These are phyloP conservation scores for Hyposoter dolosus DNA, from an alignment of 2,888 invertebrate genomes.

Conservation along the genomic window DNA sequence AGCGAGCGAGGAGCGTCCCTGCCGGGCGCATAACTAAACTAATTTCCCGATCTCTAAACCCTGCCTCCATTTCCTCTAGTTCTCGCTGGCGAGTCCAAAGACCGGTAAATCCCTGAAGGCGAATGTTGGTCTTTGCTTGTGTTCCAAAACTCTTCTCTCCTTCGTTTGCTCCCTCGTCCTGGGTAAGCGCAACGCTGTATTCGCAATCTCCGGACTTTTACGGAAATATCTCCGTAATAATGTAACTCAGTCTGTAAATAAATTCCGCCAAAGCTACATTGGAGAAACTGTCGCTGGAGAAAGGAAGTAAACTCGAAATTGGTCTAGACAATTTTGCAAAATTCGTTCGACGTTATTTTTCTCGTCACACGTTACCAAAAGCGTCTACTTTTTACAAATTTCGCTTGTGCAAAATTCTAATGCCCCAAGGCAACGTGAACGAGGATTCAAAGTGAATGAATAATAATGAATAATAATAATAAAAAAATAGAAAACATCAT, in stretches of 20 bases:
- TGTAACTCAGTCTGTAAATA: neutral
- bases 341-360: neutral
- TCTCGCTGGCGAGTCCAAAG: slow-evolving; percentile 54
- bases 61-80: slow-evolving; percentile 77
- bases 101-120: slow-evolving; percentile 71
- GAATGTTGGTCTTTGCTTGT: slow-evolving; percentile 77
- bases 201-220: slow-evolving; percentile 11
- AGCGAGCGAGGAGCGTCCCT: slow-evolving; percentile 77
- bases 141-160: slow-evolving; percentile 63
- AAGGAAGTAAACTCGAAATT: neutral
- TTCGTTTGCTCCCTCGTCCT: slow-evolving; percentile 21
- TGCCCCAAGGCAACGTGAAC: neutral
- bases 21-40: slow-evolving; percentile 83
- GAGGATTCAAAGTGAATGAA: slow-evolving; percentile 13
- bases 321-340: neutral
- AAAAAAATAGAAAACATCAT: slow-evolving; percentile 3
- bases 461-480: too few species aligned
- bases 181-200: slow-evolving; percentile 22
- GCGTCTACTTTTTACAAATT: neutral
- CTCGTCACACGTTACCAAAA: neutral
- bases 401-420: slow-evolving; percentile 28
- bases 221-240: slow-evolving; percentile 43
- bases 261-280: neutral
- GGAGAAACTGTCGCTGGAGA: neutral
- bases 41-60: slow-evolving; percentile 79